Evolutionary conservation across 2,888 invertebrate species (phyloP).

Genomic region (Himalopsyche anomala): DNA sequence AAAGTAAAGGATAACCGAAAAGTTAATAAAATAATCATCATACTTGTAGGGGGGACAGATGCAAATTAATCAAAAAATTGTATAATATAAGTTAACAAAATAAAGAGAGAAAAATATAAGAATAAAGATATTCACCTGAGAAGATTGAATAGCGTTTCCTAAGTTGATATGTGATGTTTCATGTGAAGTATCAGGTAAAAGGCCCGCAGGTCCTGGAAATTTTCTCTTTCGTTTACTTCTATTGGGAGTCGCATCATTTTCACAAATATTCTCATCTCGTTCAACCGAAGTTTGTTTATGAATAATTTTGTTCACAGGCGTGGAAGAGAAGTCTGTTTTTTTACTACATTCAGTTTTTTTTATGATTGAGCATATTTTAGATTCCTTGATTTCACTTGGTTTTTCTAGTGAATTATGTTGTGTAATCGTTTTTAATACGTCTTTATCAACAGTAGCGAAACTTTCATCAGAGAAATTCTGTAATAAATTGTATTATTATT

Average conservation of each 20-base stretch:
- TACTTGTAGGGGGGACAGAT: too few relatives aligned
- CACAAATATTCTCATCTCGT: not conserved
- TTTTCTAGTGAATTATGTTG: not conserved
- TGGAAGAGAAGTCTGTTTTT: not conserved
- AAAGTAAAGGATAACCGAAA: too few relatives aligned
- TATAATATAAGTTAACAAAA: too few relatives aligned
- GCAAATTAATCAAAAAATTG: too few relatives aligned
- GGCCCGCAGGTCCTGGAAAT: conserved; percentile 75
- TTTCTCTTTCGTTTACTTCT: conserved; percentile 69
- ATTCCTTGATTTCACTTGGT: not conserved
- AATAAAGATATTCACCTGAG: conserved; percentile 53
- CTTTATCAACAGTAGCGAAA: conserved; percentile 52
- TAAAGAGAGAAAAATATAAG: too few relatives aligned
- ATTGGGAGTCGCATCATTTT: conserved; percentile 46
- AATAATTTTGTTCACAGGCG: not conserved
- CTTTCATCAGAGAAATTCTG: conserved; percentile 57
- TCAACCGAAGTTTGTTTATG: not conserved
- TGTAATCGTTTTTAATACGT: conserved; percentile 2
- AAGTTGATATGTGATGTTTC: conserved; percentile 52
- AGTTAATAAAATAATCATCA: too few relatives aligned
- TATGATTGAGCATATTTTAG: conserved; percentile 4
- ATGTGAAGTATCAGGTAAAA: conserved; percentile 69
- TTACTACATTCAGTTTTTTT: conserved; percentile 10
- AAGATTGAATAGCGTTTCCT: conserved; percentile 56
- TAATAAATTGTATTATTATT: conserved; percentile 21